Conservation (phyloP, 2,797 vertebrate genomes). For the Danio tinwini region DNA sequence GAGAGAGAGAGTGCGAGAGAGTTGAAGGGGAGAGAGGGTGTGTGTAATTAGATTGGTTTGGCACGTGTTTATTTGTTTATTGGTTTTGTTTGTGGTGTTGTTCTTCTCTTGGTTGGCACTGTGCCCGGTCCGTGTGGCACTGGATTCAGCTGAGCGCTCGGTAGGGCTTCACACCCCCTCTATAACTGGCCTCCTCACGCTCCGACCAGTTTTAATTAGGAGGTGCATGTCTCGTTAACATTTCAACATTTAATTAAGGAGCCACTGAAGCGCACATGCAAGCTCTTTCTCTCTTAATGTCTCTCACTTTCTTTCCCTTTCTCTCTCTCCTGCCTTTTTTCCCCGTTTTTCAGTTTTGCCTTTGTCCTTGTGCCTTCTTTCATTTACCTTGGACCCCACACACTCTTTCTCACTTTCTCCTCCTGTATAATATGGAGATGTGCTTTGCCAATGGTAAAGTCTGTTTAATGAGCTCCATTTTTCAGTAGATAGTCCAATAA, state of each 20-base stretch:
- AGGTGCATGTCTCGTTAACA: constrained; percentile 81
- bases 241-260: constrained; percentile 85
- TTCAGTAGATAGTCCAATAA: constrained; percentile 55
- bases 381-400: constrained; percentile 18
- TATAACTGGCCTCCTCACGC: constrained; percentile 68
- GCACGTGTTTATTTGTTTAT: constrained; percentile 74
- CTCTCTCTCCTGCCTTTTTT: constrained; percentile 2
- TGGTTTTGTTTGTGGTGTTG: constrained; percentile 69
- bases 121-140: constrained; percentile 71
- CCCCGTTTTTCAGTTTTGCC: constrained; percentile 10
- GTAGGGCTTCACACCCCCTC: constrained; percentile 48
- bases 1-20: constrained; percentile 46
- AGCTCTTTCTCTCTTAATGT: constrained; percentile 33
- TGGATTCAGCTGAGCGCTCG: constrained; percentile 60
- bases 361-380: constrained; percentile 17
- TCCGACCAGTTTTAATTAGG: constrained; percentile 79
- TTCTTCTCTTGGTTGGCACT: constrained; percentile 66
- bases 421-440: constrained; percentile 45
- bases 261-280: constrained; percentile 72
- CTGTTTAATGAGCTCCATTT: constrained; percentile 60
- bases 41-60: constrained; percentile 63
- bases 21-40: constrained; percentile 44
- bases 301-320: constrained; percentile 38
- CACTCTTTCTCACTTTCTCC: neutral
- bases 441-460: constrained; percentile 49